Percentiles rank a stretch among this genome's conserved stretches.
phyloP scores from a whole-genome alignment of 2,888 invertebrate species.

The Melinopterus prodromus region DNA sequence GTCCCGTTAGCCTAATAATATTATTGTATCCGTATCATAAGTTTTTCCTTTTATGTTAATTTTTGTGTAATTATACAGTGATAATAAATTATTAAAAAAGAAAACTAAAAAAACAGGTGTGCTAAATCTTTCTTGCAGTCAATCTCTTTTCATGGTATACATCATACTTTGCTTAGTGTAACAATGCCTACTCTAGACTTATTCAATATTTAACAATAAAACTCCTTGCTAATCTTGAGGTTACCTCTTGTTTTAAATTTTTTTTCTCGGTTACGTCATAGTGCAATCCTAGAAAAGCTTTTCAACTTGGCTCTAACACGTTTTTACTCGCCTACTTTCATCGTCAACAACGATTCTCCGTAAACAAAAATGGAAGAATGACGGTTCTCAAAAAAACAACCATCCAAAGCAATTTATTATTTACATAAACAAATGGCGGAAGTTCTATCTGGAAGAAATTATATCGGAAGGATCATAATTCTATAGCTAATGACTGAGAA shows the following conservation, averaged over 20 bases:
- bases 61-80: constrained; percentile 17
- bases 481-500: constrained; percentile 44
- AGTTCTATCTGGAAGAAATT: constrained; percentile 7
- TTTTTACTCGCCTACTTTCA: not conserved
- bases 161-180: constrained; percentile 48
- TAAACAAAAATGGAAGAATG: not conserved
- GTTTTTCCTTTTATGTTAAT: constrained; percentile 17
- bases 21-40: constrained; percentile 4
- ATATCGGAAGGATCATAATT: constrained; percentile 20
- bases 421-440: too few relatives aligned
- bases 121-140: constrained; percentile 15
- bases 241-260: not conserved
- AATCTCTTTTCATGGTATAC: constrained; percentile 48
- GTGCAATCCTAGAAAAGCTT: not conserved
- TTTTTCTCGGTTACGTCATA: not conserved
- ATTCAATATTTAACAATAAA: constrained; percentile 60
- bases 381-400: constrained; percentile 11
- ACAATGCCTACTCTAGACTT: constrained; percentile 53
- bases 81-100: constrained; percentile 20
- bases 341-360: not conserved
- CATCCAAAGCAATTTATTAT: not conserved
- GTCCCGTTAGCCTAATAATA: constrained; percentile 4
- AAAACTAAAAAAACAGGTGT: constrained; percentile 6
- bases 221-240: constrained; percentile 40
- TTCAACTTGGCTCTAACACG: not conserved